Conservation (phyloP, 2,888 invertebrate species). For the Stegana nigrithorax region DNA sequence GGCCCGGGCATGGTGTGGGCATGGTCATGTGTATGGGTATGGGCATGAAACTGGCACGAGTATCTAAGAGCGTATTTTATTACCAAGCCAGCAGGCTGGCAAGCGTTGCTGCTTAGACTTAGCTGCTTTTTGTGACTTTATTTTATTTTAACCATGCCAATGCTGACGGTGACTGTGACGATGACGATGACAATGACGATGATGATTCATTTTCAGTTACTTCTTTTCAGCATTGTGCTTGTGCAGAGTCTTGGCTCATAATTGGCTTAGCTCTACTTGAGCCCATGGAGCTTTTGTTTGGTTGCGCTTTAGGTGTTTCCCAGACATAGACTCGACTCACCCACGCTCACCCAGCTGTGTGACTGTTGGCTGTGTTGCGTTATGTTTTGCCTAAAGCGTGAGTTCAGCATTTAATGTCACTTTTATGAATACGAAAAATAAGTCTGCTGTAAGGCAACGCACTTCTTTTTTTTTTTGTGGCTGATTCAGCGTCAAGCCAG, state of each 20-base stretch:
- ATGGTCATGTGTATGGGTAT: not conserved
- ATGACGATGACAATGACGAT: not conserved
- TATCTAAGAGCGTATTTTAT: slow-evolving; percentile 6
- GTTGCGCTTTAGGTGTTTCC: slow-evolving; percentile 32
- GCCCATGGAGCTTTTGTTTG: slow-evolving; percentile 5
- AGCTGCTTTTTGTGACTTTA: not conserved
- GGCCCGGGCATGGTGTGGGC: too few species aligned
- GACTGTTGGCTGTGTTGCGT: slow-evolving; percentile 26
- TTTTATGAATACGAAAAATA: too few species aligned
- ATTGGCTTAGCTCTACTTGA: slow-evolving; percentile 31
- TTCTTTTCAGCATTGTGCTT: too few species aligned
- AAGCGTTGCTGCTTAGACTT: too few species aligned
- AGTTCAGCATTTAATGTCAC: slow-evolving; percentile 12
- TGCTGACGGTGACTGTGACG: not conserved
- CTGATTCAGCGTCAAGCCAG: not conserved
- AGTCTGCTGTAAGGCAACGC: too few species aligned
- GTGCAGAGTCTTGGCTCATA: too few species aligned
- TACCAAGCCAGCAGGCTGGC: too few species aligned
- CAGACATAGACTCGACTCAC: slow-evolving; percentile 29
- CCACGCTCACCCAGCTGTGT: slow-evolving; percentile 36
- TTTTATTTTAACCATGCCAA: not conserved
- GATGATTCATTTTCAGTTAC: not conserved
- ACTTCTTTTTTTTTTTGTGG: too few species aligned
- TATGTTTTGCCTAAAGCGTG: not conserved
- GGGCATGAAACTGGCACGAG: too few species aligned